Evolutionary conservation across 2,888 invertebrate genomes (phyloP).

Genomic region (Thera obeliscata): DNA sequence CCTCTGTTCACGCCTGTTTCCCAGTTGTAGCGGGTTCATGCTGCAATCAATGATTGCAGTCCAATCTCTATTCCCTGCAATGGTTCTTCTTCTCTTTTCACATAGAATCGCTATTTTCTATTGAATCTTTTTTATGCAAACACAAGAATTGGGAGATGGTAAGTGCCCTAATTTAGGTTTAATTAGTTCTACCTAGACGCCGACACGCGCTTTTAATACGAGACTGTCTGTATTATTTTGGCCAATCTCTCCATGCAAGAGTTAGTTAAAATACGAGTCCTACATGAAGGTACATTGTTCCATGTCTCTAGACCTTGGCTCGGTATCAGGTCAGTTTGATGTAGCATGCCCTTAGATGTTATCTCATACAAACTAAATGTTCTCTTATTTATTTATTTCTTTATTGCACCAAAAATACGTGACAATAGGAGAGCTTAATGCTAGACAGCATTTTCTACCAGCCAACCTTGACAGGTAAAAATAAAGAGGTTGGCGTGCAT

Average conservation of each 20-base stretch:
- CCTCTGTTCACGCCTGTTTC: too few species aligned
- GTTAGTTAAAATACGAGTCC: background rate
- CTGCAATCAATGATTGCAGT: too few species aligned
- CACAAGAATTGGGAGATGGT: conserved; percentile 3
- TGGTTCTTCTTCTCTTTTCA: background rate
- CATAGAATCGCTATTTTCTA: background rate
- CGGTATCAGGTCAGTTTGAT: conserved; percentile 74
- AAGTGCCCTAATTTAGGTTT: background rate
- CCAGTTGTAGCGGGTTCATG: too few species aligned
- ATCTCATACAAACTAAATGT: background rate
- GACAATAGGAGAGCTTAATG: too few species aligned
- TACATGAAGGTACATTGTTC: conserved; percentile 49
- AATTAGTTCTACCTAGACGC: background rate
- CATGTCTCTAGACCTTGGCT: conserved; percentile 76
- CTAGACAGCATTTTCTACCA: too few species aligned
- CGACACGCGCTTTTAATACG: background rate
- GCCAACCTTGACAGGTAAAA: too few species aligned
- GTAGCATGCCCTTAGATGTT: conserved; percentile 22
- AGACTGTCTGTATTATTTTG: background rate
- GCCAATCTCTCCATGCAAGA: background rate
- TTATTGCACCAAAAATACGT: too few species aligned
- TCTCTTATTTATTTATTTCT: too few species aligned
- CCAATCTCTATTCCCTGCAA: too few species aligned
- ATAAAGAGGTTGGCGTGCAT: too few species aligned
- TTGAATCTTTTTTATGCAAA: conserved; percentile 3